These are phyloP conservation scores for Notoglanidium macrostoma DNA, from an alignment of 2,797 vertebrate species.

Conservation along the genomic window DNA sequence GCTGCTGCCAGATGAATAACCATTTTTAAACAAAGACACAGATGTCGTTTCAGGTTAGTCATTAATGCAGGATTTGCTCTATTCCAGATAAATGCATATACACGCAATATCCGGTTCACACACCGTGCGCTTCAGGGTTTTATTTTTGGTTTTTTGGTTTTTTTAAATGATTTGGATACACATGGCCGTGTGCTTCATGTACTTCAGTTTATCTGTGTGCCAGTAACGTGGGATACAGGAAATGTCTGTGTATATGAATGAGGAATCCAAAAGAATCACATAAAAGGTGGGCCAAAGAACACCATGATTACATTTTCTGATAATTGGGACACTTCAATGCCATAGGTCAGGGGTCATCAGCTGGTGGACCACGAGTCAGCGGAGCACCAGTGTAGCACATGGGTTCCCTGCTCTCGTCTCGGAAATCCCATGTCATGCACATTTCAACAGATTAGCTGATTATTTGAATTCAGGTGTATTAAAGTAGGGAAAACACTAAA, in stretches of 20 bases:
- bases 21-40: slow-evolving; percentile 16
- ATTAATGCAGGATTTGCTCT: not conserved
- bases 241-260: not conserved
- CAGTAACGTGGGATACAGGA: not conserved
- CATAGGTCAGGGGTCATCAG: not conserved
- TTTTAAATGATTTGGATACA: not conserved
- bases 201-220: not conserved
- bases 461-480: not conserved
- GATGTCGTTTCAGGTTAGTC: slow-evolving; percentile 13
- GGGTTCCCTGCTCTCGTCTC: not conserved
- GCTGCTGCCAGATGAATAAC: slow-evolving; percentile 28
- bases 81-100: not conserved
- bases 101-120: not conserved
- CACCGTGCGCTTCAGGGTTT: not conserved
- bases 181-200: not conserved
- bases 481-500: not conserved
- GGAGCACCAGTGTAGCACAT: not conserved
- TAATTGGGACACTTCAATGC: not conserved
- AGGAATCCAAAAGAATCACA: not conserved
- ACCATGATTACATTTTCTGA: not conserved
- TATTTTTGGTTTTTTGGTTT: not conserved
- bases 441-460: not conserved
- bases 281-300: not conserved
- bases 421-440: not conserved
- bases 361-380: not conserved